Conservation (phyloP, 2,113 vertebrate genomes). For the Stigmatopora argus region DNA sequence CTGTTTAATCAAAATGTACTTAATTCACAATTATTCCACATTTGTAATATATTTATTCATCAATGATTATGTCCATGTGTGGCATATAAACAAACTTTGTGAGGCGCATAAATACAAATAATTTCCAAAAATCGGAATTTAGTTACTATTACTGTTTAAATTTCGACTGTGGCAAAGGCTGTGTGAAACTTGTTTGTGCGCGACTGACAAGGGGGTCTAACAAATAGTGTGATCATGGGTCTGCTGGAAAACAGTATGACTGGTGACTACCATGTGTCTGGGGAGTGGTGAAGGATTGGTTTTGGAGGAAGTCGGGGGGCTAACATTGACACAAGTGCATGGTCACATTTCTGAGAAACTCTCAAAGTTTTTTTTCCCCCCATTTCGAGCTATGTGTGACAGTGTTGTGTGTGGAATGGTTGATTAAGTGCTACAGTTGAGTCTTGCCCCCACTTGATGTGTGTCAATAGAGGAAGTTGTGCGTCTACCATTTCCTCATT, state of each 20-base stretch:
- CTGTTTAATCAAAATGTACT: too few species aligned
- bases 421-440: constrained; percentile 41
- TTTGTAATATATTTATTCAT: too few species aligned
- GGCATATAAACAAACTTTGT: too few species aligned
- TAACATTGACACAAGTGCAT: constrained; percentile 17
- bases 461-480: constrained; percentile 71
- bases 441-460: constrained; percentile 57
- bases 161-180: constrained; percentile 2
- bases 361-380: constrained; percentile 52
- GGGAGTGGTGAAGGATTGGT: constrained; percentile 45
- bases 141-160: background rate
- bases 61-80: too few species aligned
- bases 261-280: constrained; percentile 56
- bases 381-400: constrained; percentile 65
- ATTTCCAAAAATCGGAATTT: too few species aligned
- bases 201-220: constrained; percentile 28
- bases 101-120: too few species aligned
- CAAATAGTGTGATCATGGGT: constrained; percentile 45
- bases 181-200: background rate
- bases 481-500: constrained; percentile 65
- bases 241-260: constrained; percentile 30
- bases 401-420: background rate
- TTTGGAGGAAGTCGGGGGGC: background rate
- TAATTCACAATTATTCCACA: too few species aligned
- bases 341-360: constrained; percentile 51